Base-by-base conservation (phyloP, 2,797 vertebrate genomes). In the Aselliscus stoliczkanus region DNA sequence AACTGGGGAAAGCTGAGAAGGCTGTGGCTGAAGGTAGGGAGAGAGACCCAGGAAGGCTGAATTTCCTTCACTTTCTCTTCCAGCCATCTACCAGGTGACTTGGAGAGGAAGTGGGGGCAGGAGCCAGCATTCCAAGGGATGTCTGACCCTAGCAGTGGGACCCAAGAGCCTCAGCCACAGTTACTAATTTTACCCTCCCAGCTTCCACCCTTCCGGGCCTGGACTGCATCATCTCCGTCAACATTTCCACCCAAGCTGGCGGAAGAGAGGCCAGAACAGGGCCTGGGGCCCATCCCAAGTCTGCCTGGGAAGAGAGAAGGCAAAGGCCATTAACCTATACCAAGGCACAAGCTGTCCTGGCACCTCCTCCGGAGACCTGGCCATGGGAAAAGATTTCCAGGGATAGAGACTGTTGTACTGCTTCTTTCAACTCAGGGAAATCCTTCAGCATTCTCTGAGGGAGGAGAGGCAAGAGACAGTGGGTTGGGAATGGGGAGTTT, bases 161-260 rank as follows among this genome's bases (percentile, higher is more conserved):
- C 70, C 76, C 34, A 2, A 91, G 14, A 67, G 88, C 65, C 77
- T 95, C 42, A 52, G 82, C 82, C 86, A 70, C 75, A 81, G 70
- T 95, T 95, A 84, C 94, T 96, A 94, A 96, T 94, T 97, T 97
- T 96, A 97, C 85, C 39, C 81, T 90, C 82, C 64, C 73, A 58
- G 90, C 92, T 92, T 87, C 95, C 96, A 93, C 95, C 95, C 97
- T 97, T 96, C 95, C 94, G 91, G 95, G 77, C 87, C n/a, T 62
- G 47, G 34, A 73, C 91, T 65, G 12, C 75, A 87, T 77, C 93
- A 80, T 37, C 82, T 97, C 90, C 2, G 73, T 93, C 95, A 97
- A 90, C 75, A 60, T 96, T 96, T 96, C 97, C 93, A 95, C 83
- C 90, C 90, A 69, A 81, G 93, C 72, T 90, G 65, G 94, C 0